Evolutionary conservation across 2,113 vertebrate genomes (phyloP), one percentile per base, ranked within the genome.

Genomic region (Nothocercus julius): DNA sequence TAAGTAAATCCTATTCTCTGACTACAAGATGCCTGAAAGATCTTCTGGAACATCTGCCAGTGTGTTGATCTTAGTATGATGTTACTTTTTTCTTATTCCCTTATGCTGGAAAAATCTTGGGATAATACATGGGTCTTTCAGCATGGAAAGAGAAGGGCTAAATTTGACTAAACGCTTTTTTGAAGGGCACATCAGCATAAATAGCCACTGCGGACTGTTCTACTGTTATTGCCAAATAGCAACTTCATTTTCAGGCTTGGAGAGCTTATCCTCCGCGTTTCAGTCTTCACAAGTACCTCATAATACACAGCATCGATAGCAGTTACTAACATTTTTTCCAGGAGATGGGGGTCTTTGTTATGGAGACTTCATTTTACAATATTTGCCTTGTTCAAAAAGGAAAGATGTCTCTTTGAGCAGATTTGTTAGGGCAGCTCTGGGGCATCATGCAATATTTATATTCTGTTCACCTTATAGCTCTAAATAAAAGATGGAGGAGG

Each of bases 371-470:
- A 45, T 36, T 9, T 77, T 59, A 96, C 85, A 95, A 44, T 87
- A 83, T 88, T 92, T 79, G 81, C 85, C 88, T 96, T 96, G 93
- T 96, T 94, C 85, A 8, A 44, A 68, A 76, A 12, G 54, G 62
- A 82, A 84, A 92, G 94, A 96, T 90, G 92, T 36, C 2, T 82
- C 93, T 84, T 75, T 34, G 81, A 94, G 85, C 63, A 62, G 79
- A 82, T 87, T 85, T 93, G 85, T 63, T 84, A 81, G 83, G 85
- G 86, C 78, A 94, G 94, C 90, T 94, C 83, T 69, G 92, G 93
- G 90, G 70, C 93, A 97, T 92, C 90, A 63, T 69, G 69, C 49
- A 87, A 82, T 94, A 96, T 97, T 96, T 96, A 96, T 94, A 96
- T 85, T 69, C 89, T 92, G 88, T 79, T 96, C 93, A 95, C 76